phyloP scores from a whole-genome alignment of 2,888 invertebrate species.

The Agrochola circellaris region DNA sequence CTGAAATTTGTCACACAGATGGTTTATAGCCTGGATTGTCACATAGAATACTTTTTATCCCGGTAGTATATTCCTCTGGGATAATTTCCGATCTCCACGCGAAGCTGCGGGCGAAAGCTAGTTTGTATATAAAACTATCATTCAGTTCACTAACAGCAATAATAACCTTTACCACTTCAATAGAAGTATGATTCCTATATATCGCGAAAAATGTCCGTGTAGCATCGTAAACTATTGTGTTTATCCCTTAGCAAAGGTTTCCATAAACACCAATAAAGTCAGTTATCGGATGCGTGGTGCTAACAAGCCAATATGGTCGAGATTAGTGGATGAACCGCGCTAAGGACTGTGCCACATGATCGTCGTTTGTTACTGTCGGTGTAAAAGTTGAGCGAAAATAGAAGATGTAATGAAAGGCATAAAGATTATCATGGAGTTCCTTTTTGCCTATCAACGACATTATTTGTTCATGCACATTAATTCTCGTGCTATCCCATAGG shows the following conservation, averaged over 20 bases:
- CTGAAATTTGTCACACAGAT: no score
- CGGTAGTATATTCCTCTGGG: no score
- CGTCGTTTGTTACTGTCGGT: no score
- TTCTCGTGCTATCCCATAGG: neutral
- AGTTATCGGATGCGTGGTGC: slow-evolving; percentile 73
- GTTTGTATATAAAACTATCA: neutral
- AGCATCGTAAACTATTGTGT: slow-evolving; percentile 59
- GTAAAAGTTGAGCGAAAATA: slow-evolving; percentile 8
- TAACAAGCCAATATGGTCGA: slow-evolving; percentile 85
- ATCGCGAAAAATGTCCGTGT: slow-evolving; percentile 16
- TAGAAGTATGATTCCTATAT: neutral
- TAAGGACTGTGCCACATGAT: slow-evolving; percentile 61
- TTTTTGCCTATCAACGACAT: no score
- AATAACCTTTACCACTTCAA: slow-evolving; percentile 1
- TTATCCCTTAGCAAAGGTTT: slow-evolving; percentile 66
- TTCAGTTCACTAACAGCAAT: neutral
- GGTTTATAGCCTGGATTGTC: no score
- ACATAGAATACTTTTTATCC: no score
- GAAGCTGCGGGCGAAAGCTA: no score
- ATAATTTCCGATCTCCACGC: no score
- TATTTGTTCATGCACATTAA: no score
- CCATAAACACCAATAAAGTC: slow-evolving; percentile 74
- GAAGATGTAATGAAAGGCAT: neutral
- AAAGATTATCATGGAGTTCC: neutral
- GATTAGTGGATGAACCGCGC: slow-evolving; percentile 79